phyloP scores from a whole-genome alignment of 2,888 invertebrate genomes.

The Eilema depressum region DNA sequence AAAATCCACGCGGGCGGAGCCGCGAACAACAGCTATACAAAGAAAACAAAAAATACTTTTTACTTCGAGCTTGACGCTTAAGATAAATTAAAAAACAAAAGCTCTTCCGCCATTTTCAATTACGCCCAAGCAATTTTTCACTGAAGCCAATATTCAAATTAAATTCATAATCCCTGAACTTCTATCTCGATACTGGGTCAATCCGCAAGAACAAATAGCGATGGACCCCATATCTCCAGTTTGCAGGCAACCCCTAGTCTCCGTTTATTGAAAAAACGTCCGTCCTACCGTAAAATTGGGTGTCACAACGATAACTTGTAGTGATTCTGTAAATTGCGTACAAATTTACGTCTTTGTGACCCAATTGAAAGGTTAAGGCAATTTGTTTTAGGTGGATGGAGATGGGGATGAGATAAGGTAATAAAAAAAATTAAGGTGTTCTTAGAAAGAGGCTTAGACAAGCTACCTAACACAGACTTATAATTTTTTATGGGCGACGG shows the following conservation, averaged over 20 bases:
- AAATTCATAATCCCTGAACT: conserved; percentile 13
- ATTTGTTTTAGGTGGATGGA: background rate
- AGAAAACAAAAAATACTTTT: too few species aligned
- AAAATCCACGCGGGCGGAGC: too few species aligned
- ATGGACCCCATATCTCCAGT: conserved; percentile 16
- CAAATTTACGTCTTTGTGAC: conserved; percentile 9
- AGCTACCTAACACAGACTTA: too few species aligned
- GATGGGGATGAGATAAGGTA: background rate
- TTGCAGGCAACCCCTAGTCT: conserved; percentile 19
- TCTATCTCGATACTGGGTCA: conserved; percentile 16
- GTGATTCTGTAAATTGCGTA: conserved; percentile 23
- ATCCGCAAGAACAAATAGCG: conserved; percentile 26
- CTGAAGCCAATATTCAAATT: conserved; percentile 16
- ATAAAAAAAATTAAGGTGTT: background rate
- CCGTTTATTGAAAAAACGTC: conserved; percentile 45
- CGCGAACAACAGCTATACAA: too few species aligned
- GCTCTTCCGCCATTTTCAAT: background rate
- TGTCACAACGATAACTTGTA: conserved; percentile 31
- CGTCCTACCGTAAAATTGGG: conserved; percentile 40
- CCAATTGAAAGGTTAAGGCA: background rate
- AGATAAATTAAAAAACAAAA: background rate
- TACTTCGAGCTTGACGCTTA: background rate
- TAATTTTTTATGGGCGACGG: too few species aligned
- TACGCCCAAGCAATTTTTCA: conserved; percentile 2
- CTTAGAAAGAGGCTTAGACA: background rate